Base-by-base conservation (phyloP, 2,888 invertebrate genomes). In the Apoda limacodes region DNA sequence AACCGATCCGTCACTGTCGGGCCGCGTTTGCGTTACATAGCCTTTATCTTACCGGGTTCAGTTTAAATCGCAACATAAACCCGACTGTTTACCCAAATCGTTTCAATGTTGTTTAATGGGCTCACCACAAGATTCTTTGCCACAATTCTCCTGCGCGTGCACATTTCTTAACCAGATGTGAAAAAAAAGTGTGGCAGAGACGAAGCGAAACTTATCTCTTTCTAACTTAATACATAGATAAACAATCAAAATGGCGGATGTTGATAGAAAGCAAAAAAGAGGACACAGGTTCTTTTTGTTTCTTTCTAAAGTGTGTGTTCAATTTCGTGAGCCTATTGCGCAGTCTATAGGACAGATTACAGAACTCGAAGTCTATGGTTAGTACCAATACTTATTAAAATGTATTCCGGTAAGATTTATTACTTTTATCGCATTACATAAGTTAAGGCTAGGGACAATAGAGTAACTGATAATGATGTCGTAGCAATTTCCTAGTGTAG, bases 1-100 rank as follows among this genome's bases (percentile, higher is more conserved):
- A 61, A 56, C 68, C 80, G 76, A 78, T 78, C 74, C 71, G 74
- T 78, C 80, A 76, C 62, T 74, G 80, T 78, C 80, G 64, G 60
- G 42, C 64, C 48, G 67, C 60, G 75, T 76, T 76, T 76, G 75
- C 76, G 75, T 80, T 78, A 68, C 75, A 66, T 63, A 56, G 68
- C 71, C 60, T 75, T 76, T 78, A 78, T 78, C 76, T 67, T 67
- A 60, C 52, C 60, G 52, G 56, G 63, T 64, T 62, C 60, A 60
- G 55, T 58, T 70, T 64, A 63, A 71, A 76, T 76, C 71, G 72
- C 71, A 66, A 71, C 74, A 75, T 74, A 71, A 63, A 62, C 67
- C 57, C 59, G 53, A 50, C 64, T 76, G 76, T 75, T 72, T 65
- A 69, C 78, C 70, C 71, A 78, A 80, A 76, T 72, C 75, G 75